Evolutionary conservation across 2,797 vertebrate genomes (phyloP).

Genomic region (Lycodopsis pacificus): DNA sequence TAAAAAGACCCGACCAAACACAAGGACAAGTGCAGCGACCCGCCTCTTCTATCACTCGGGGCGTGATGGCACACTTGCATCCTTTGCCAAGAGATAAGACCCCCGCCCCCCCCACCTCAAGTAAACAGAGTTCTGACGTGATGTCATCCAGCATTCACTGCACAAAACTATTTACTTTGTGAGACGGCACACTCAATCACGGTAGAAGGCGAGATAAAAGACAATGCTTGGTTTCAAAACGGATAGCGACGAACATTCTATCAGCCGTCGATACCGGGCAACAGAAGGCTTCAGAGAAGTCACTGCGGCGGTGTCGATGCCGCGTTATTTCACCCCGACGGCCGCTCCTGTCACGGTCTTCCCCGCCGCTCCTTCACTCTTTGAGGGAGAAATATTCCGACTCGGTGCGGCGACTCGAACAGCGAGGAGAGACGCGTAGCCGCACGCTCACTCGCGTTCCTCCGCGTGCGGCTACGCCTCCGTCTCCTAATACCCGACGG

Average conservation of each 20-base stretch:
- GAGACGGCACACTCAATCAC: conserved; percentile 13
- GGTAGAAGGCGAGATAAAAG: conserved; percentile 27
- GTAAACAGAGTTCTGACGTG: conserved; percentile 23
- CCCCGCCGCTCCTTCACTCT: conserved; percentile 18
- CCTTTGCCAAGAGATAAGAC: conserved; percentile 40
- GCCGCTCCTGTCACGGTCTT: conserved; percentile 8
- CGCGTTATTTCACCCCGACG: conserved; percentile 24
- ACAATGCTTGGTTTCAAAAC: conserved; percentile 26
- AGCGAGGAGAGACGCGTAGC: conserved; percentile 39
- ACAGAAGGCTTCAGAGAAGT: conserved; percentile 8
- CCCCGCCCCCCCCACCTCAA: background rate
- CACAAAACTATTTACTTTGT: conserved; percentile 31
- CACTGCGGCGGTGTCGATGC: background rate
- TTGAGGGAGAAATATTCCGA: conserved; percentile 43
- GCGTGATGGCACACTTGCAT: background rate
- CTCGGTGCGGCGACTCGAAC: conserved; percentile 33
- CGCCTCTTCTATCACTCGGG: conserved; percentile 24
- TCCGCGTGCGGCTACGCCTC: conserved; percentile 23
- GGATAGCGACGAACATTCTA: conserved; percentile 12
- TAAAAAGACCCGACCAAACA: conserved; percentile 43
- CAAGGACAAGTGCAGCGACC: conserved; percentile 32
- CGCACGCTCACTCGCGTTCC: conserved; percentile 25
- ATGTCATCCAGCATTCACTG: conserved; percentile 8
- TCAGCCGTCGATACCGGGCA: conserved; percentile 11
- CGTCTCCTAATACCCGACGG: conserved; percentile 61